Base-by-base conservation (phyloP, 64 coral and sea anemone genomes). In the Porites australiensis region DNA sequence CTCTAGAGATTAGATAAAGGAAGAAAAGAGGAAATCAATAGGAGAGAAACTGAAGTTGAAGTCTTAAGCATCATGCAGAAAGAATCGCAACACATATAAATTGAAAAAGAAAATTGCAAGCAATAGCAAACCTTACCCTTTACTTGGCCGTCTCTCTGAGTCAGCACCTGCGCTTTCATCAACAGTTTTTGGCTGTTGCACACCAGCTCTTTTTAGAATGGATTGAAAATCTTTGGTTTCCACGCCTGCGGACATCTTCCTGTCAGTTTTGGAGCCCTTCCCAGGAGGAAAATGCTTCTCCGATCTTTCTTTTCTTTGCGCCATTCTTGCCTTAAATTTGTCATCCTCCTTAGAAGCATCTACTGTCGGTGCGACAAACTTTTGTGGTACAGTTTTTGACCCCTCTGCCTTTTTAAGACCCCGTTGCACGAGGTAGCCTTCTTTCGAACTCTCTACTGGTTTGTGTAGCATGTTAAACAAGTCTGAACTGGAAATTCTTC, bases 21-120 rank as follows among this genome's bases (percentile, higher is more conserved):
- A 47, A 84, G 81, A 84, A 84, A 84, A 84, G 50, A 51, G 81
- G 49, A 46, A 84, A 15, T 84, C 81, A 84, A 84, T 68, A 69
- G 81, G 19, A 84, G 62, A 84, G 81, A 50, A 84, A 50, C 12
- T 50, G 2, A 84, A 82, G 16, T 51, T 63, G 13, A 67, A 47
- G 64, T 84, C 6, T 69, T 57, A 9, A 57, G 54, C 7, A 63
- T 68, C 27, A 37, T 37, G 27, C 16, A 22, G 45, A 23, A 66
- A 51, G 5, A 15, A 61, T 23, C 79, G 65, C 12, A 7, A 76
- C 44, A 51, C 72, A 83, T 48, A 16, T 8, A 46, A 5, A 50
- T 2, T 50, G 8, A 37, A 84, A 61, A 84, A 50, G 7, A 2
- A 50, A 12, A 57, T 9, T 57, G 7, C 7, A 37, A 37, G 27